Evolutionary conservation across 2,888 invertebrate genomes (phyloP), one percentile per base, ranked within the genome.

Genomic region (Zaprionus obscuricornis): DNA sequence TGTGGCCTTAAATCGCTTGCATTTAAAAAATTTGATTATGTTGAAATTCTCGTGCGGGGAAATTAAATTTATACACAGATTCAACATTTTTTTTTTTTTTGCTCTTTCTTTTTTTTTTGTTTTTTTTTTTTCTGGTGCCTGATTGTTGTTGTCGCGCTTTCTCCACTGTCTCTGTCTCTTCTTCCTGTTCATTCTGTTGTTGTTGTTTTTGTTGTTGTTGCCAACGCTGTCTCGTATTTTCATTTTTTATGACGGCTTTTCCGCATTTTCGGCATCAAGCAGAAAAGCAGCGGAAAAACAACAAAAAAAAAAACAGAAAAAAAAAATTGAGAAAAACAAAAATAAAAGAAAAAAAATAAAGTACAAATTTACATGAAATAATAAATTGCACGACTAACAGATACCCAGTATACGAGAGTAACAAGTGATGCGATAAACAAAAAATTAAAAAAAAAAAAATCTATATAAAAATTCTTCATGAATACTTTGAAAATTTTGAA

Each of bases 1-100:
- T 55, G 10, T 29, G 36, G 54, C 45, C 78, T 74, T 77, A 85
- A 79, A 85, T 85, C 78, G 79, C 73, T 72, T 43, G 75, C 79
- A 75, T 83, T 85, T 83, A 85, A 81, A 75, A 71, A 85, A 81
- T 83, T 83, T 81, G 83, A 83, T 85, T 83, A 81, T 82, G 72
- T 81, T n/a, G 74, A 81, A 75, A 71, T 75, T 75, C 79, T 82
- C 71, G 54, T 70, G 59, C 58, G 55, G 74, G 49, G 57, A 78
- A 78, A 78, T 78, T 85, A 77, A 78, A 74, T 85, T 85, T 78
- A 62, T 65, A 77, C 82, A 74, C 74, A 82, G 85, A 78, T 82
- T 78, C 82, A 77, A 62, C 58, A 64, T 74, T 63, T 71, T 55
- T 37, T n/a, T n/a, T n/a, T n/a, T n/a, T n/a, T n/a, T n/a, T n/a